Conservation (phyloP, 2,113 vertebrate genomes). For the Micromys minutus region DNA sequence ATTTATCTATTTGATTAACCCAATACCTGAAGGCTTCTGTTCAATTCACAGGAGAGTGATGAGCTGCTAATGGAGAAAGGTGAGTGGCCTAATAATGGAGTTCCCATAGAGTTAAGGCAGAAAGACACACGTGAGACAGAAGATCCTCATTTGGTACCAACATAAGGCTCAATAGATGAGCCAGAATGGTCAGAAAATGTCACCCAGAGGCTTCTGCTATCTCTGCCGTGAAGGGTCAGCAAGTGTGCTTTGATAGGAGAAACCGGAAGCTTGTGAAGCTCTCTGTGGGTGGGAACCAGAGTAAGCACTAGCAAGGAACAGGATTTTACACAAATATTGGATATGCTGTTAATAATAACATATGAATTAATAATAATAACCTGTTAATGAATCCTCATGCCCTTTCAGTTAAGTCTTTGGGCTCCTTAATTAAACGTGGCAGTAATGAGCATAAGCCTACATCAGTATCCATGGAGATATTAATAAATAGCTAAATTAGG, state of each 20-base stretch:
- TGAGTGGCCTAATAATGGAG: not conserved
- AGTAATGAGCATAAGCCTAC: not conserved
- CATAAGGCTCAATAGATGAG: not conserved
- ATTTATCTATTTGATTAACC: not conserved
- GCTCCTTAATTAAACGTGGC: not conserved
- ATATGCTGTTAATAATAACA: not conserved
- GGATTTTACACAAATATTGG: slow-evolving; percentile 1
- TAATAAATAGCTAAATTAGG: not conserved
- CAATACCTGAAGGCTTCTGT: not conserved
- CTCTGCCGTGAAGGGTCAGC: not conserved
- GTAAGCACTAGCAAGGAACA: not conserved
- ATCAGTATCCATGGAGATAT: not conserved
- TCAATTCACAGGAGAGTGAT: not conserved
- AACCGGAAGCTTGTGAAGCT: not conserved
- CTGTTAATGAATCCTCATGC: not conserved
- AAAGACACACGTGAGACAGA: not conserved
- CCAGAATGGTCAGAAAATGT: not conserved
- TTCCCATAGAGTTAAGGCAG: not conserved
- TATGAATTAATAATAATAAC: no score
- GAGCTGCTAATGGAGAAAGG: not conserved
- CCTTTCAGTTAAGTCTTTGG: slow-evolving; percentile 3
- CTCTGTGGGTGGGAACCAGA: not conserved
- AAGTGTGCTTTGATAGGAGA: not conserved
- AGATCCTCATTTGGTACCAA: not conserved
- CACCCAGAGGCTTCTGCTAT: not conserved